Evolutionary conservation across 2,888 invertebrate genomes (phyloP).

Genomic region (Drymonia ruficornis): DNA sequence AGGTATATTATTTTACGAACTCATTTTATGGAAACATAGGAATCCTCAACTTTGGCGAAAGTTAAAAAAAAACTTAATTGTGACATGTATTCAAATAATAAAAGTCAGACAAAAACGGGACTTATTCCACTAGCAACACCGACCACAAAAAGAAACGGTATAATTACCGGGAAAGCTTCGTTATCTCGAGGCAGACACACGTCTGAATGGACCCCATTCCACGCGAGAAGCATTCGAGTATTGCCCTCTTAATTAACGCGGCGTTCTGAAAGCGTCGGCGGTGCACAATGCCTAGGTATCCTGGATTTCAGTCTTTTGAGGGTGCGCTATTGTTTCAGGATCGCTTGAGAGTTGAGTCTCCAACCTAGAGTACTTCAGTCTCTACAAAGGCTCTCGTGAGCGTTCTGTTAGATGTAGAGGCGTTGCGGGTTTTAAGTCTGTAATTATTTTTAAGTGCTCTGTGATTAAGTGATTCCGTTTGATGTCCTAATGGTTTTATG

Average conservation of each 20-base stretch:
- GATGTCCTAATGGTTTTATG: neutral
- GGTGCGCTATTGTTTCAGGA: slow-evolving; percentile 64
- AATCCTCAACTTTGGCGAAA: too few species aligned
- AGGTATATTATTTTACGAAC: too few species aligned
- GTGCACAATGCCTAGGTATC: slow-evolving; percentile 62
- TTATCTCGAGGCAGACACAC: slow-evolving; percentile 73
- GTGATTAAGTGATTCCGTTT: slow-evolving; percentile 2
- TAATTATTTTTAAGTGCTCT: slow-evolving; percentile 41
- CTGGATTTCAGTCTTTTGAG: slow-evolving; percentile 54
- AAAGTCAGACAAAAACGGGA: neutral
- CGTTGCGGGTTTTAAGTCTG: slow-evolving; percentile 21
- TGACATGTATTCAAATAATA: too few species aligned
- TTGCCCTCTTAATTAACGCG: slow-evolving; percentile 78
- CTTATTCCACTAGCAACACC: neutral
- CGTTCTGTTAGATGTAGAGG: slow-evolving; percentile 13
- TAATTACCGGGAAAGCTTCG: slow-evolving; percentile 76
- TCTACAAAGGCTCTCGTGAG: slow-evolving; percentile 37
- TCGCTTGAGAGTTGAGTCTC: slow-evolving; percentile 59
- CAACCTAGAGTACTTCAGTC: slow-evolving; percentile 48
- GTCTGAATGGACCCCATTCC: slow-evolving; percentile 69
- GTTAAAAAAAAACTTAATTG: too few species aligned
- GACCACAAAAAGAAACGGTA: slow-evolving; percentile 53
- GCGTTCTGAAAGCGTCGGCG: slow-evolving; percentile 69
- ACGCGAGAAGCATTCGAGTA: slow-evolving; percentile 67
- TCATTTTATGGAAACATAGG: too few species aligned